Base-by-base conservation (phyloP, 1,140 invertebrate species). In the Teleogryllus occipitalis region DNA sequence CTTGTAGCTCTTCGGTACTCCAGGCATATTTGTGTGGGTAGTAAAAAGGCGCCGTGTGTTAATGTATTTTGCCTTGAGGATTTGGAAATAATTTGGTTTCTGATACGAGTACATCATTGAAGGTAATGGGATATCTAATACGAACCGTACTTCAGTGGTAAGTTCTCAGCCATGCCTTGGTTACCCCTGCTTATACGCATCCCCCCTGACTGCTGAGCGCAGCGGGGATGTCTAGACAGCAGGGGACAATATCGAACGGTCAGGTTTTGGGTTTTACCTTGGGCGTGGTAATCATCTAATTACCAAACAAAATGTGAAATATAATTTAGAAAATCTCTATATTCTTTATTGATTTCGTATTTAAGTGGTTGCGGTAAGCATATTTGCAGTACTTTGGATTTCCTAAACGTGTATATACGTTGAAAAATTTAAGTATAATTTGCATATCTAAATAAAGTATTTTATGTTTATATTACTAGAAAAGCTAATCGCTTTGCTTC, bases 181-280 rank as follows among this genome's bases (percentile, higher is more conserved):
- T 65, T 65, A 65, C 54, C 54, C 76, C 47, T 77, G 47, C 8
- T 48, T 21, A 8, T 77, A 77, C 46, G 76, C 76, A 47, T 77
- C 47, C 76, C 76, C 48, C 48, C 47, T 10, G 14, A 18, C 8
- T 39, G 15, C n/a, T 77, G 47, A 48, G 76, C 48, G 47, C 76
- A 77, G 76, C 76, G 48, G 76, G 54, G 76, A 48, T 49, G 76
- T 48, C 46, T 77, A 77, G 76, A 77, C 76, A 77, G 47, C 18
- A 49, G 76, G 47, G n/a, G 10, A 77, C 76, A 54, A 77, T 54
- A 77, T 77, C 76, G 76, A 77, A 48, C 76, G 76, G 76, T 48
- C 76, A 48, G 39, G 76, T 77, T 77, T 77, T 77, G 14, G 14
- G 46, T 21, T 49, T 77, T 65, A 18, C 10, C 10, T 21, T n/a